phyloP scores from a whole-genome alignment of 2,113 vertebrate genomes.

The Perca fluviatilis region DNA sequence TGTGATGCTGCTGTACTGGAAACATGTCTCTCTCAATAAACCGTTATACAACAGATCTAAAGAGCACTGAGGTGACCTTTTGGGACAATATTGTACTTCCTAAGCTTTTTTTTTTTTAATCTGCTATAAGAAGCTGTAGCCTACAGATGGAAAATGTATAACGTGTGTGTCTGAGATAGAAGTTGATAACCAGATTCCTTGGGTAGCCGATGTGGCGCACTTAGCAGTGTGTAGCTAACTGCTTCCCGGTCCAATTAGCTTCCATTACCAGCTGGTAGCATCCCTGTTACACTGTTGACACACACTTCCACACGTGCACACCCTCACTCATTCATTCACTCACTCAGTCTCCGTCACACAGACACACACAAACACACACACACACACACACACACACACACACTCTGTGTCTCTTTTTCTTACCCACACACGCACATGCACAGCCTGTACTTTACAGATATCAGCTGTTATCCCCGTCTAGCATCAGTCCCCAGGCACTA shows the following conservation, averaged over 20 bases:
- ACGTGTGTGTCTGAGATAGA: neutral
- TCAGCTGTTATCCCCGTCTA: constrained; percentile 93
- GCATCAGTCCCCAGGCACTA: constrained; percentile 98
- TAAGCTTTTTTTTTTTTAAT: neutral
- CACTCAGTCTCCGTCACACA: constrained; percentile 34
- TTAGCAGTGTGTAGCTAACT: constrained; percentile 54
- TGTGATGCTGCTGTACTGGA: constrained; percentile 21
- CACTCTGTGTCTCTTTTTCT: neutral
- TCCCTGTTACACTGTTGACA: constrained; percentile 73
- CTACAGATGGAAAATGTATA: constrained; percentile 22
- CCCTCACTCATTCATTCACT: constrained; percentile 56
- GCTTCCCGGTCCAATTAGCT: constrained; percentile 85
- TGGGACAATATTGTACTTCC: constrained; percentile 1
- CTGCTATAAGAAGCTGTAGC: neutral
- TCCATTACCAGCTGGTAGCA: constrained; percentile 88
- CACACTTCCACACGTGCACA: constrained; percentile 66
- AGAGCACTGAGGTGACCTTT: constrained; percentile 2
- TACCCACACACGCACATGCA: constrained; percentile 76
- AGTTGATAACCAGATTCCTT: constrained; percentile 36
- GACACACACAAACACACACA: constrained; percentile 14
- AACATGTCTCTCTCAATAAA: constrained; percentile 37
- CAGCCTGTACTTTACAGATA: constrained; percentile 93
- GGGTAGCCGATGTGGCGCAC: constrained; percentile 15
- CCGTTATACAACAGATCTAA: constrained; percentile 8
- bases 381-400: constrained; percentile 3